phyloP scores from a whole-genome alignment of 2,797 vertebrate species.

The Sparus aurata region DNA sequence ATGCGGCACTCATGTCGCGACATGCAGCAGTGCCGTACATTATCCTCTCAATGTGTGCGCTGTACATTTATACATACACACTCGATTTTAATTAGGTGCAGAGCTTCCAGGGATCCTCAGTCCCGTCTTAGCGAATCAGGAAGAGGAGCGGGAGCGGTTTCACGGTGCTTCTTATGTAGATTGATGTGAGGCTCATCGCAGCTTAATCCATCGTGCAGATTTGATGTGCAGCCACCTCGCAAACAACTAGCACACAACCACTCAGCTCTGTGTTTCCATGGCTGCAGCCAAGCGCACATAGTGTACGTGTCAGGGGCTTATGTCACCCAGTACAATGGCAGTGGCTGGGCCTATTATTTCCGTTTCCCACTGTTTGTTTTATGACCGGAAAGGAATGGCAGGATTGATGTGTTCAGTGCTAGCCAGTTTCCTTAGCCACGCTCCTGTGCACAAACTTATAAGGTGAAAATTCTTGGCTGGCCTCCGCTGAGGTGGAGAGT shows the following conservation, averaged over 20 bases:
- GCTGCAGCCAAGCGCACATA: slow-evolving; percentile 40
- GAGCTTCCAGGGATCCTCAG: slow-evolving; percentile 52
- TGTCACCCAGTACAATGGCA: slow-evolving; percentile 43
- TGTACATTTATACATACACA: slow-evolving; percentile 42
- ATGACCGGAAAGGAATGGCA: slow-evolving; percentile 58
- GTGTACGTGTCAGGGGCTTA: slow-evolving; percentile 47
- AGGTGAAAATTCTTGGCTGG: slow-evolving; percentile 55
- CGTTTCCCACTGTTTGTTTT: slow-evolving; percentile 67
- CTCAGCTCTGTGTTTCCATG: slow-evolving; percentile 57
- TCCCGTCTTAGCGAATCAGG: slow-evolving; percentile 35
- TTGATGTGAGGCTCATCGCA: slow-evolving; percentile 64
- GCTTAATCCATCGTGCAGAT: slow-evolving; percentile 68
- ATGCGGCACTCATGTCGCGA: slow-evolving; percentile 45
- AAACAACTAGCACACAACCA: slow-evolving; percentile 38
- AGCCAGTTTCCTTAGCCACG: slow-evolving; percentile 48
- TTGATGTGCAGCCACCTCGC: slow-evolving; percentile 54
- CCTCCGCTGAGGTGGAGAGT: slow-evolving; percentile 47
- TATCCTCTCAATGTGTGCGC: slow-evolving; percentile 42
- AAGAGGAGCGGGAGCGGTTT: slow-evolving; percentile 55
- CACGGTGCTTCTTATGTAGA: slow-evolving; percentile 58
- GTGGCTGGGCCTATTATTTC: slow-evolving; percentile 59
- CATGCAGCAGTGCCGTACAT: slow-evolving; percentile 32
- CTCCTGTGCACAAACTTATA: slow-evolving; percentile 60
- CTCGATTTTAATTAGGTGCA: slow-evolving; percentile 63
- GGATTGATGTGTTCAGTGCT: slow-evolving; percentile 60